phyloP scores from a whole-genome alignment of 2,797 vertebrate genomes.

The Nothura maculosa region DNA sequence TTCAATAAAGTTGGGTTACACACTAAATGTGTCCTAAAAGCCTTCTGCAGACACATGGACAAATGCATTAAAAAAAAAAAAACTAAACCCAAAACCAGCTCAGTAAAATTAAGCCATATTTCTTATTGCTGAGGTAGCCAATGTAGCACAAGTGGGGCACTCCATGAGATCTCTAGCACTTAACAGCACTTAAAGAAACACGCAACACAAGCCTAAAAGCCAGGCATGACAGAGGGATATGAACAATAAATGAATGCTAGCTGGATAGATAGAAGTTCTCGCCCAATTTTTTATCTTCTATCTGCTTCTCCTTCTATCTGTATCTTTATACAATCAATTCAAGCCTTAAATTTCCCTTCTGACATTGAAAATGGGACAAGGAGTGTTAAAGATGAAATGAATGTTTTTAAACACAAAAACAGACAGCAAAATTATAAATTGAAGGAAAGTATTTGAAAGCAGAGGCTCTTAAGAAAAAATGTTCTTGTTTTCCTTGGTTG shows the following conservation, averaged over 20 bases:
- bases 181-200: constrained; percentile 16
- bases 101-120: background rate
- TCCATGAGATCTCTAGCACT: constrained; percentile 41
- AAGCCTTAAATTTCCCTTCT: background rate
- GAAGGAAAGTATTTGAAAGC: background rate
- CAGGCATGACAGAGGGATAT: constrained; percentile 37
- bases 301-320: background rate
- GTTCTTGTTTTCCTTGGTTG: background rate
- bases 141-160: background rate
- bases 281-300: constrained; percentile 11
- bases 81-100: background rate
- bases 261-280: constrained; percentile 38
- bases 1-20: background rate
- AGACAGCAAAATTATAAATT: background rate
- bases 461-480: background rate
- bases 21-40: background rate
- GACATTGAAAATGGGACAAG: background rate
- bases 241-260: constrained; percentile 31
- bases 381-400: background rate
- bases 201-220: constrained; percentile 25
- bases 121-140: constrained; percentile 11
- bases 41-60: background rate
- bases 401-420: background rate
- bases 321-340: background rate
- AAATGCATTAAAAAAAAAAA: background rate